Evolutionary conservation across 2,113 vertebrate genomes (phyloP), one percentile per base, ranked within the genome.

Genomic region (Nerophis lumbriciformis): DNA sequence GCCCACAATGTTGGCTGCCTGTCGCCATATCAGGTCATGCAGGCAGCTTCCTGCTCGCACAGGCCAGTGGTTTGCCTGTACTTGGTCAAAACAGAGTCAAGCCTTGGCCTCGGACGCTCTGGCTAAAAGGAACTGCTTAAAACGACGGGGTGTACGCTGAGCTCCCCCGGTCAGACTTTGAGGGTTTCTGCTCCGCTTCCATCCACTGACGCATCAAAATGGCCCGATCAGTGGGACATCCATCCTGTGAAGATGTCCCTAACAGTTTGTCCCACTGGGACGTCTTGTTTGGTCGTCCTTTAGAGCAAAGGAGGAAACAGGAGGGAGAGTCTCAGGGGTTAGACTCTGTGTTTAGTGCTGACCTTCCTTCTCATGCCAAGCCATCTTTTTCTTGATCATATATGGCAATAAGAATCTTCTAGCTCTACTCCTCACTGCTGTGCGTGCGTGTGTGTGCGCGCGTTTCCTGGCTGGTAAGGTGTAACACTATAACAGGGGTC

Each of bases 61-160:
- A 83, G 66, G 63, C 60, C 85, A 78, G 68, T 72, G 72, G 73
- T 80, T 87, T 90, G 78, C 78, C 88, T 90, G 77, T 88, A 88
- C 85, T 90, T 90, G 87, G 88, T 89, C 88, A 89, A 90, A 89
- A 89, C 84, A 87, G 73, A 61, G 76, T 51, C 66, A 60, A 76
- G 67, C 73, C 66, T 48, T 73, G 76, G 76, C 77, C 73, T 80
- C 49, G 66, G 80, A 74, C 78, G 81, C 79, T 52, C 65, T 1
- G 68, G 75, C 66, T 78, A 75, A 77, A 76, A 19, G 74, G 38
- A 78, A 73, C 78, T 72, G 76, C 65, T 75, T 66, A n/a, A 71
- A 77, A 74, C 60, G 58, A 72, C 50, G 11, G 48, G 65, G 28
- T 15, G 55, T 59, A 63, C 74, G 65, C 73, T 70, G 42, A 45